These are phyloP conservation scores for Charaxes varanes DNA, from an alignment of 1,140 invertebrate species.

Conservation along the genomic window DNA sequence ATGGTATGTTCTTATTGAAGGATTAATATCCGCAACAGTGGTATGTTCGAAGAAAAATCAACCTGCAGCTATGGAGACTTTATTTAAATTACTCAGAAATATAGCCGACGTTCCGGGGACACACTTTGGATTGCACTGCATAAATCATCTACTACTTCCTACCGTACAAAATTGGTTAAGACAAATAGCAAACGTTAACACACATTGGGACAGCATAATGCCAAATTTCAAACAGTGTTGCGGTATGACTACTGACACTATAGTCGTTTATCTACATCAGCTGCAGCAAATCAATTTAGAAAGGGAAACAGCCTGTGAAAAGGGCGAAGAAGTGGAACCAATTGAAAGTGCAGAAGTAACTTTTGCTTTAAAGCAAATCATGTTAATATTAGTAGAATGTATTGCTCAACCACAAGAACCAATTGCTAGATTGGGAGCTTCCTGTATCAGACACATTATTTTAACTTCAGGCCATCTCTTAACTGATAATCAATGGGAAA, in stretches of 20 bases:
- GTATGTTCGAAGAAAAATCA: constrained; percentile 89
- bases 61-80: constrained; percentile 87
- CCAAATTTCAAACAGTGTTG: constrained; percentile 95
- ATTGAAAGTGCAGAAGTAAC: constrained; percentile 78
- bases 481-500: constrained; percentile 88
- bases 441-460: constrained; percentile 92
- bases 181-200: constrained; percentile 80
- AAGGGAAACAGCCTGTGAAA: constrained; percentile 40
- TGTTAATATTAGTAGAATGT: constrained; percentile 92
- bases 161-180: constrained; percentile 93
- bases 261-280: constrained; percentile 86
- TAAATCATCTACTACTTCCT: constrained; percentile 91
- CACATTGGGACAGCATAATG: constrained; percentile 83
- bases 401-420: constrained; percentile 91
- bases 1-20: constrained; percentile 94
- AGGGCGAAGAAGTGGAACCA: constrained; percentile 53
- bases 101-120: constrained; percentile 85
- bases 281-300: constrained; percentile 59
- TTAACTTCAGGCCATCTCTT: constrained; percentile 87
- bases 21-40: constrained; percentile 86
- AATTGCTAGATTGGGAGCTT: constrained; percentile 92
- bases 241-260: constrained; percentile 90
- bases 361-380: constrained; percentile 88
- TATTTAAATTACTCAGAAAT: constrained; percentile 88
- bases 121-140: constrained; percentile 90